A percentile compares a stretch with the other conserved stretches of the same genome.
These are phyloP conservation scores for Eutrigla gurnardus DNA, from an alignment of 2,797 vertebrate genomes.

Conservation along the genomic window DNA sequence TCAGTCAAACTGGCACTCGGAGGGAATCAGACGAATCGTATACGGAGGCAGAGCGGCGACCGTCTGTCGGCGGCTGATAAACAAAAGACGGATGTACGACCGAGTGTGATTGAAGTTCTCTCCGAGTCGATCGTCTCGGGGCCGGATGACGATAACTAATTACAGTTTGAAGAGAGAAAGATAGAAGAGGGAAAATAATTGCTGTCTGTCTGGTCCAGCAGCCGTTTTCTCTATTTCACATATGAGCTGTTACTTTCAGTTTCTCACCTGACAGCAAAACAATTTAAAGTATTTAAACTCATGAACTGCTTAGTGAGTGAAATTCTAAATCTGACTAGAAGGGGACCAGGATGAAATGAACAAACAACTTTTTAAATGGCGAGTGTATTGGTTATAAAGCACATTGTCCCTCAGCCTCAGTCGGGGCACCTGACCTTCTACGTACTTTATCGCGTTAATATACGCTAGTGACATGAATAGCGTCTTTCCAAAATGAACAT, in stretches of 20 bases:
- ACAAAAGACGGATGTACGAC: conserved; percentile 42
- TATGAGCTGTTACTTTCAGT: too few relatives aligned
- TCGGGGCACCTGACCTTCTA: too few relatives aligned
- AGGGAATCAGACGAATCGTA: conserved; percentile 46
- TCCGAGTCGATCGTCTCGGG: conserved; percentile 38
- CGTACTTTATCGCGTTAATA: too few relatives aligned
- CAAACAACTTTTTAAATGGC: too few relatives aligned
- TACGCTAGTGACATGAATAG: too few relatives aligned
- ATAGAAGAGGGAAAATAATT: conserved; percentile 30
- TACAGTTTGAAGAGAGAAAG: conserved; percentile 37
- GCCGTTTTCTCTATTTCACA: conserved; percentile 10
- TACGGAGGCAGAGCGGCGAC: conserved; percentile 18
- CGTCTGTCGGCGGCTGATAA: conserved; percentile 59
- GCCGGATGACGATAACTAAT: conserved; percentile 49
- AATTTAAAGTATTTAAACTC: neutral
- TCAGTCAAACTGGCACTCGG: conserved; percentile 52
- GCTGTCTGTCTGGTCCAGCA: conserved; percentile 20
- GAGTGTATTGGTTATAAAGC: too few relatives aligned
- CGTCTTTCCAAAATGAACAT: too few relatives aligned
- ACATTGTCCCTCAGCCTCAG: too few relatives aligned
- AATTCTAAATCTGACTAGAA: too few relatives aligned
- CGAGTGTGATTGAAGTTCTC: conserved; percentile 32
- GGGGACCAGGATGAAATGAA: too few relatives aligned
- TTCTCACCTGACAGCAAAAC: too few relatives aligned
- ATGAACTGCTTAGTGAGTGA: too few relatives aligned